Conservation (phyloP, 2,888 invertebrate species). For the Actias luna region DNA sequence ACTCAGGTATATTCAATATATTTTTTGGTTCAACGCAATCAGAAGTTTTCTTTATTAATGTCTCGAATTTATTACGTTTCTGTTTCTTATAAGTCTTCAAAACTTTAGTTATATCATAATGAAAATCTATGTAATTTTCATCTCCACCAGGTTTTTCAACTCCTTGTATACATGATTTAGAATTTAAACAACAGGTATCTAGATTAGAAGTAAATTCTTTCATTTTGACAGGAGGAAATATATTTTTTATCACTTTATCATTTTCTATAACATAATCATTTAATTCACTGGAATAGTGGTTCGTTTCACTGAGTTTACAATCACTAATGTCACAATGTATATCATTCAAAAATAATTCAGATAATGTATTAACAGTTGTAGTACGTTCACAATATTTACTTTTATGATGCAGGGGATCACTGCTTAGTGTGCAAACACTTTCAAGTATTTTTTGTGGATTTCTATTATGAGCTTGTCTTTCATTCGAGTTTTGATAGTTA, state of each 20-base stretch:
- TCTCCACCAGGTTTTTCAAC: constrained; percentile 67
- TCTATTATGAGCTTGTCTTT: background rate
- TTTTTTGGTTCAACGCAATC: background rate
- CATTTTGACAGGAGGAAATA: background rate
- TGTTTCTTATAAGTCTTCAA: constrained; percentile 49
- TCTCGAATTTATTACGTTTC: constrained; percentile 29
- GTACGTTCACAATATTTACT: background rate
- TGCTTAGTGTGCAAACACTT: background rate
- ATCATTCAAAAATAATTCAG: background rate
- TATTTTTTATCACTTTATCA: constrained; percentile 10
- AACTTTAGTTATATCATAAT: constrained; percentile 21
- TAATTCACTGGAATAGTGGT: background rate
- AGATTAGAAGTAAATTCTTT: constrained; percentile 21
- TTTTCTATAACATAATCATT: constrained; percentile 18
- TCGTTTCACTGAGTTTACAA: background rate
- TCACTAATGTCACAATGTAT: background rate
- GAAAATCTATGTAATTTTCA: constrained; percentile 11
- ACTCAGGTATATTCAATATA: background rate
- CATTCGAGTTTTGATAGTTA: background rate
- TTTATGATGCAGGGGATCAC: background rate
- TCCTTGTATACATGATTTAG: constrained; percentile 59
- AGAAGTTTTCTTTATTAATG: constrained; percentile 19
- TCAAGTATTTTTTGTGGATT: background rate
- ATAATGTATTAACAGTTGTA: background rate
- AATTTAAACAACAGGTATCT: constrained; percentile 31